Evolutionary conservation across 2,888 invertebrate species (phyloP).

Genomic region (Nemapogon koenigi): DNA sequence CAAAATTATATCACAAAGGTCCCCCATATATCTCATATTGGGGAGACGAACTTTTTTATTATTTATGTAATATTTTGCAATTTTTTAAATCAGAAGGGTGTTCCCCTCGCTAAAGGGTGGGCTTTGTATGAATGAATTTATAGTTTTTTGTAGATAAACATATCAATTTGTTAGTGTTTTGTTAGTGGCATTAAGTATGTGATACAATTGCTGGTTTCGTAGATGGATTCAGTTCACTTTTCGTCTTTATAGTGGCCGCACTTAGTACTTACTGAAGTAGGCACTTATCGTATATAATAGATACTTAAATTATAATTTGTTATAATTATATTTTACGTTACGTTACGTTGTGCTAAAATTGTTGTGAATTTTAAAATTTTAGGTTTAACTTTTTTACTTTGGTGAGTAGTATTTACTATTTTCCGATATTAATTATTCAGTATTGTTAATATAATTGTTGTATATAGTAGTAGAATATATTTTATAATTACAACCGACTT

Average conservation of each 20-base stretch:
- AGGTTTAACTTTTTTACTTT: no score
- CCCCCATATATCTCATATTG: slow-evolving; percentile 22
- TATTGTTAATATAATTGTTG: no score
- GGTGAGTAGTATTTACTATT: no score
- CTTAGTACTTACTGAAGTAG: no score
- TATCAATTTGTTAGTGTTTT: slow-evolving; percentile 64
- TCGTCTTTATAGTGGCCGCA: slow-evolving; percentile 37
- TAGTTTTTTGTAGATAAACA: slow-evolving; percentile 62
- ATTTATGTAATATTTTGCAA: slow-evolving; percentile 62
- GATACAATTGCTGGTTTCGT: slow-evolving; percentile 40
- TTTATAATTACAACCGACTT: no score
- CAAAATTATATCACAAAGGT: slow-evolving; percentile 37
- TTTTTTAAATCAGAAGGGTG: slow-evolving; percentile 59
- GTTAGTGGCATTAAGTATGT: slow-evolving; percentile 48
- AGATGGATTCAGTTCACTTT: slow-evolving; percentile 38
- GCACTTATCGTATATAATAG: no score
- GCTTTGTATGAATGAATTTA: slow-evolving; percentile 52
- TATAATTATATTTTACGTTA: no score
- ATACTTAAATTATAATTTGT: no score
- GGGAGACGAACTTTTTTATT: slow-evolving; percentile 40
- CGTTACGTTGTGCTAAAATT: no score
- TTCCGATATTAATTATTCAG: no score
- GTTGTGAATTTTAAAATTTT: no score
- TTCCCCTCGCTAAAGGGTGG: slow-evolving; percentile 60
- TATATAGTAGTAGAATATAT: no score